Base-by-base conservation (phyloP, 2,797 vertebrate species). In the Propithecus deckenii region DNA sequence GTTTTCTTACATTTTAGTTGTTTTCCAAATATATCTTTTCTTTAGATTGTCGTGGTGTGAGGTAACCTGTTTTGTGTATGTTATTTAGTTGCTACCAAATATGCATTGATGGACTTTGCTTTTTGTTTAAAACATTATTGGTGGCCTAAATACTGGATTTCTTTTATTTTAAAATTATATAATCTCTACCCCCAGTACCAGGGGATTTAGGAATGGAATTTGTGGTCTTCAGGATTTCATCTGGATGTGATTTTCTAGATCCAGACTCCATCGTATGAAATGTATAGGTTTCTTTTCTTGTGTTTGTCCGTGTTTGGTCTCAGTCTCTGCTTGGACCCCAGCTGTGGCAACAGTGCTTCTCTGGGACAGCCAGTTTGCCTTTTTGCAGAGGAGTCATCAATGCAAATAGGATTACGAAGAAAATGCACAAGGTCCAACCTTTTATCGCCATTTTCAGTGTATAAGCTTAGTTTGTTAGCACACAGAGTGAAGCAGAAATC, bases 101-200 rank as follows among this genome's bases (percentile, higher is more conserved):
- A 35, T 76, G 87, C 71, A 96, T 97, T 96, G 94, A 97, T 98
- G 88, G 90, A 93, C 96, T 97, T 84, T 98, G 96, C 97, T 98
- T 98, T 98, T 97, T 86, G 81, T 97, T 98, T 96, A 95, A 97
- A 95, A 95, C 76, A 86, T 94, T 91, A 81, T 63, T 96, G 22
- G 81, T 86, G 96, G 80, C 91, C 95, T 95, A 92, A 96, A 95
- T 88, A 52, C 79, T 97, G 92, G 35, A 87, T 98, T 98, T 96
- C 88, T 97, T 61, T 67, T 59, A 61, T 75, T 97, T 97, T 95
- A 92, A 96, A 91, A 78, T 81, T 30, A 55, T 43, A 46, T 88
- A 46, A 69, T 83, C 89, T 63, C 2, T 41, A 3, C 74, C 1
- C 52, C 55, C 13, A 55, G n/a, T 79, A 7, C 0, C 2, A 59